Evolutionary conservation across 2,888 invertebrate species (phyloP).

Genomic region (Tetramorium bicarinatum): DNA sequence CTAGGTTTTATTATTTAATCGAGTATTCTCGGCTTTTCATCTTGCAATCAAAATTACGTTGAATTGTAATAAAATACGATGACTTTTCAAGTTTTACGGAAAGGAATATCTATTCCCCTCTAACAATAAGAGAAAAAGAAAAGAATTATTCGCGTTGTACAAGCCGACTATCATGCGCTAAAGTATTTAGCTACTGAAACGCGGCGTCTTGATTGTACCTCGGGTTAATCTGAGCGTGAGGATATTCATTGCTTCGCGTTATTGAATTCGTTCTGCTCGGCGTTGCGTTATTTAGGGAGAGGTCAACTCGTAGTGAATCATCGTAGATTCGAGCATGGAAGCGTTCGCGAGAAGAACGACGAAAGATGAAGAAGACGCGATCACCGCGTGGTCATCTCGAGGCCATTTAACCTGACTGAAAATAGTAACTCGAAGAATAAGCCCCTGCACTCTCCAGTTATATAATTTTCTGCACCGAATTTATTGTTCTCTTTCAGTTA

Average conservation of each 20-base stretch:
- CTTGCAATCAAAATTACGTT: not conserved
- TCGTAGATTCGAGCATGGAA: conserved; percentile 60
- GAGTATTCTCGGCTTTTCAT: not conserved
- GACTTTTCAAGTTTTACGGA: not conserved
- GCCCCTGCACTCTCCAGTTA: conserved; percentile 11
- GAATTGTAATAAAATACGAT: not conserved
- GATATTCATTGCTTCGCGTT: conserved; percentile 22
- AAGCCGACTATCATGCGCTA: not conserved
- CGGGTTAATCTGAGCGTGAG: not conserved
- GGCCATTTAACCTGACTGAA: conserved; percentile 50
- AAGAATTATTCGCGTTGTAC: not conserved
- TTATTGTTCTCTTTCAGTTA: not conserved
- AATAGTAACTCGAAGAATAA: conserved; percentile 44
- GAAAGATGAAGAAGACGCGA: conserved; percentile 62
- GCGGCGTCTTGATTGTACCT: not conserved
- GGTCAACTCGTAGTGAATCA: conserved; percentile 65
- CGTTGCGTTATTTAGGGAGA: conserved; percentile 65
- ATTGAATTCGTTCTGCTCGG: conserved; percentile 27
- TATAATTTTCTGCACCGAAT: conserved; percentile 3
- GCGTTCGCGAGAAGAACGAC: conserved; percentile 55
- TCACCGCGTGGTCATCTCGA: conserved; percentile 64
- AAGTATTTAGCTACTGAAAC: not conserved
- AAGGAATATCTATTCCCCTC: not conserved
- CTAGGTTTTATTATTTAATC: conserved; percentile 49
- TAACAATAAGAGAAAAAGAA: not conserved